These are phyloP conservation scores for Eupeodes latifasciatus DNA, from an alignment of 2,888 invertebrate genomes.

Conservation along the genomic window DNA sequence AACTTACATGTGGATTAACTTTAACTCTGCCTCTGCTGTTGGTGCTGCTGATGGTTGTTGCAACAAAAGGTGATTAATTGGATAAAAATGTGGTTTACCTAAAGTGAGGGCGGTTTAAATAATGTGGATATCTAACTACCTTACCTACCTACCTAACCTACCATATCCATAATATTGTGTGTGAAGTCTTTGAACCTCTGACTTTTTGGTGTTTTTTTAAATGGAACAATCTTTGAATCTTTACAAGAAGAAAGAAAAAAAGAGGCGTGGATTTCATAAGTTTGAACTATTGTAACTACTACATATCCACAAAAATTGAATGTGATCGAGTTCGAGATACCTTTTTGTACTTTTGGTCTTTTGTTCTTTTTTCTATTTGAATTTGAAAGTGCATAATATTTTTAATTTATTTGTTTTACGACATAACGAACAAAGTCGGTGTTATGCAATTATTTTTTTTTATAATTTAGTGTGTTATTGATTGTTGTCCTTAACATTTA, in stretches of 20 bases:
- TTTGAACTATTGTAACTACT: constrained; percentile 7
- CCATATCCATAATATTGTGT: not conserved
- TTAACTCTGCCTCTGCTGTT: constrained; percentile 34
- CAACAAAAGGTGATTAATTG: constrained; percentile 69
- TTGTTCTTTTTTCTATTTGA: not conserved
- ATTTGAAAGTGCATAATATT: not conserved
- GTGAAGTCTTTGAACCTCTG: constrained; percentile 34
- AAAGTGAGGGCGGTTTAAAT: constrained; percentile 24
- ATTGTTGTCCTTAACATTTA: not conserved
- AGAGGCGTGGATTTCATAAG: constrained; percentile 10
- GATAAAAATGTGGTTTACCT: constrained; percentile 32
- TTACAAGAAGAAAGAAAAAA: not conserved
- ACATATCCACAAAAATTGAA: not conserved
- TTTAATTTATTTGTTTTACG: too few relatives aligned
- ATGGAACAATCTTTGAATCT: constrained; percentile 4
- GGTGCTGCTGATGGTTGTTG: constrained; percentile 53
- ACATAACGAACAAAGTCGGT: too few relatives aligned
- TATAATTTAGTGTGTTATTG: not conserved
- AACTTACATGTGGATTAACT: constrained; percentile 66
- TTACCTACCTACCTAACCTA: too few relatives aligned
- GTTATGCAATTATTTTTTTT: constrained; percentile 1
- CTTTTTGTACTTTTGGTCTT: not conserved
- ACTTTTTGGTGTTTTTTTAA: constrained; percentile 12
- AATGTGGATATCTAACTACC: too few relatives aligned
- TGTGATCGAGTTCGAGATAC: not conserved